Percentiles rank a stretch among this genome's conserved stretches.
These are phyloP conservation scores for Globodera rostochiensis DNA, from an alignment of 1,140 invertebrate genomes.

Conservation along the genomic window DNA sequence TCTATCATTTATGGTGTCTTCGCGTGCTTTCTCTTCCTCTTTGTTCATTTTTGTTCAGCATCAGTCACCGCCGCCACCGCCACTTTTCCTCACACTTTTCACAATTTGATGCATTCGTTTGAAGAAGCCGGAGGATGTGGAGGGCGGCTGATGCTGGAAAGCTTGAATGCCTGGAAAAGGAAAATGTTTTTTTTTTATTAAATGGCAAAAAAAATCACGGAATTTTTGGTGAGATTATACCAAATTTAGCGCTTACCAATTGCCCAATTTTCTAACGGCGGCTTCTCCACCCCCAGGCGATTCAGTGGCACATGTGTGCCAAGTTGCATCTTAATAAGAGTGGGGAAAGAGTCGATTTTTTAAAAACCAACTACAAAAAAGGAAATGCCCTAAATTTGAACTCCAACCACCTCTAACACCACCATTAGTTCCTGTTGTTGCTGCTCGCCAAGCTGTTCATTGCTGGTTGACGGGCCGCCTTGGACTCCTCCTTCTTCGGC, in stretches of 20 bases:
- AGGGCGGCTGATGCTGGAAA: not conserved
- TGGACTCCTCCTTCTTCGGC: too few relatives aligned
- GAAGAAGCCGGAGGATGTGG: not conserved
- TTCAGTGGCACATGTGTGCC: not conserved
- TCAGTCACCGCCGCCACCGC: too few relatives aligned
- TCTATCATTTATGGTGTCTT: too few relatives aligned
- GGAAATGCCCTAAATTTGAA: too few relatives aligned
- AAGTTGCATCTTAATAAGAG: not conserved
- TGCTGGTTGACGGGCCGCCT: too few relatives aligned
- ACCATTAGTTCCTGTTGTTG: too few relatives aligned
- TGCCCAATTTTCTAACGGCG: not conserved
- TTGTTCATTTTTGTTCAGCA: too few relatives aligned
- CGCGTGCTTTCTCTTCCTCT: too few relatives aligned
- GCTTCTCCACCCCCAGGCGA: not conserved
- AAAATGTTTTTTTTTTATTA: not conserved
- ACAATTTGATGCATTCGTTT: not conserved
- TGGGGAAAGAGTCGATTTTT: too few relatives aligned
- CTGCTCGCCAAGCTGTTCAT: too few relatives aligned
- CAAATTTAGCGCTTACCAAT: not conserved
- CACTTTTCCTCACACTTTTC: not conserved
- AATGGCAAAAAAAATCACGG: not conserved
- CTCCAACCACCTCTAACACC: too few relatives aligned
- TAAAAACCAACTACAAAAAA: too few relatives aligned
- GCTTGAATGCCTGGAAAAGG: not conserved
- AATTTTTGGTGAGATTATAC: not conserved